Evolutionary conservation across 2,113 vertebrate genomes (phyloP).

Genomic region (Labrus mixtus): DNA sequence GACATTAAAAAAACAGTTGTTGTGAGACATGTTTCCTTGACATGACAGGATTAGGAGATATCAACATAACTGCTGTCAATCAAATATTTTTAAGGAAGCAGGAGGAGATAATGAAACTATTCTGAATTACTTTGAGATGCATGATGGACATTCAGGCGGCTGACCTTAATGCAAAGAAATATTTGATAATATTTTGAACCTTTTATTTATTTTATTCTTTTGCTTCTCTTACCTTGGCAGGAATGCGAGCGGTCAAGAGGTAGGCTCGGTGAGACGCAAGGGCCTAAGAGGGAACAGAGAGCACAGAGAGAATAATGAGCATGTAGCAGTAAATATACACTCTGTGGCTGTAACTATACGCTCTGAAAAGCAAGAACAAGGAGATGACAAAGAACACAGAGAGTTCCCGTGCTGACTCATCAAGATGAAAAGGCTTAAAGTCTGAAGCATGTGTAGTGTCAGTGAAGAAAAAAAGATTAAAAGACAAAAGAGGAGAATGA

Average conservation of each 20-base stretch:
- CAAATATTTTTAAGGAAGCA: background rate
- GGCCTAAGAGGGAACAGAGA: slow-evolving; percentile 82
- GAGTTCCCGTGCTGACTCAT: slow-evolving; percentile 52
- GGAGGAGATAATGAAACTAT: too few relatives aligned
- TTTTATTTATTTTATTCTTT: background rate
- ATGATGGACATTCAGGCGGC: background rate
- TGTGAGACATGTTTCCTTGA: background rate
- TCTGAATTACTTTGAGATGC: too few relatives aligned
- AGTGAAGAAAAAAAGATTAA: background rate
- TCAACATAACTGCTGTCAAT: background rate
- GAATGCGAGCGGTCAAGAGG: slow-evolving; percentile 92
- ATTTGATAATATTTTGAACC: background rate
- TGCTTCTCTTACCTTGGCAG: slow-evolving; percentile 90
- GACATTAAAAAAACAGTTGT: too few relatives aligned
- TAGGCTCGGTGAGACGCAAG: slow-evolving; percentile 93
- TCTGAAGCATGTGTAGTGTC: slow-evolving; percentile 25
- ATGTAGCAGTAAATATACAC: slow-evolving; percentile 56
- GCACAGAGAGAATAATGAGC: slow-evolving; percentile 60
- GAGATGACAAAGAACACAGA: slow-evolving; percentile 58
- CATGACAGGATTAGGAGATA: background rate
- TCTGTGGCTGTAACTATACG: slow-evolving; percentile 54
- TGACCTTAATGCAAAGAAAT: background rate
- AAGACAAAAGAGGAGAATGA: background rate
- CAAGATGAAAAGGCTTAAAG: slow-evolving; percentile 47
- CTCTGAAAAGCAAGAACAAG: slow-evolving; percentile 29